These are phyloP conservation scores for Dendropsophus ebraccatus DNA, from an alignment of 2,113 vertebrate genomes.

Conservation along the genomic window DNA sequence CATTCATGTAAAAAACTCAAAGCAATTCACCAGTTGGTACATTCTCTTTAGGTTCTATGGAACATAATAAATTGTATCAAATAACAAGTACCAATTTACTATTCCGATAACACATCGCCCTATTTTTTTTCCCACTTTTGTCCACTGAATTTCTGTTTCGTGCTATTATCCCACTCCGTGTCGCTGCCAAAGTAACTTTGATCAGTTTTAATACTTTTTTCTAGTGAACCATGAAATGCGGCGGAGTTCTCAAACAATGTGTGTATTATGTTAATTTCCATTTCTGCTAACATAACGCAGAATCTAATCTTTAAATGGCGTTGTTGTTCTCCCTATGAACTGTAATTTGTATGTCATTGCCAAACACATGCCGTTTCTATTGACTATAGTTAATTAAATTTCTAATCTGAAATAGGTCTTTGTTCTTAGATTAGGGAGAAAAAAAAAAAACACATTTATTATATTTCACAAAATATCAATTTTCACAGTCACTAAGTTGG, in stretches of 20 bases:
- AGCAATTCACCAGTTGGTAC: too few species aligned
- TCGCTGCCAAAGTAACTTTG: slow-evolving; percentile 28
- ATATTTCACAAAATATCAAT: slow-evolving; percentile 54
- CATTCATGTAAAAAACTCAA: too few species aligned
- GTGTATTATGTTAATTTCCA: slow-evolving; percentile 50
- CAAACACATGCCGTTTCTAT: slow-evolving; percentile 28
- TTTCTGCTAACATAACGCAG: slow-evolving; percentile 23
- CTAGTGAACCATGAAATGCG: slow-evolving; percentile 45
- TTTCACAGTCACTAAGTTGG: neutral
- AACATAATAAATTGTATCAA: too few species aligned
- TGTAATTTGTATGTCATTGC: slow-evolving; percentile 48
- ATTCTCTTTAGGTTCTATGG: too few species aligned
- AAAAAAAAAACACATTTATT: slow-evolving; percentile 48
- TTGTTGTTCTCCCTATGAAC: slow-evolving; percentile 30
- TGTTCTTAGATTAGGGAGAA: slow-evolving; percentile 46
- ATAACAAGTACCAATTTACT: too few species aligned
- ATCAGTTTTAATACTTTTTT: slow-evolving; percentile 49
- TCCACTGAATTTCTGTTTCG: neutral
- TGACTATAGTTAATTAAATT: slow-evolving; percentile 54
- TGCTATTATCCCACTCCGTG: neutral
- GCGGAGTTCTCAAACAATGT: slow-evolving; percentile 33
- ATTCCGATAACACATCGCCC: neutral
- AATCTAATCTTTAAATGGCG: slow-evolving; percentile 49
- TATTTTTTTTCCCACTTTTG: neutral
- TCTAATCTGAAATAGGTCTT: slow-evolving; percentile 48